phyloP scores from a whole-genome alignment of 1,140 invertebrate species.

The Ptiloglossa arizonensis region DNA sequence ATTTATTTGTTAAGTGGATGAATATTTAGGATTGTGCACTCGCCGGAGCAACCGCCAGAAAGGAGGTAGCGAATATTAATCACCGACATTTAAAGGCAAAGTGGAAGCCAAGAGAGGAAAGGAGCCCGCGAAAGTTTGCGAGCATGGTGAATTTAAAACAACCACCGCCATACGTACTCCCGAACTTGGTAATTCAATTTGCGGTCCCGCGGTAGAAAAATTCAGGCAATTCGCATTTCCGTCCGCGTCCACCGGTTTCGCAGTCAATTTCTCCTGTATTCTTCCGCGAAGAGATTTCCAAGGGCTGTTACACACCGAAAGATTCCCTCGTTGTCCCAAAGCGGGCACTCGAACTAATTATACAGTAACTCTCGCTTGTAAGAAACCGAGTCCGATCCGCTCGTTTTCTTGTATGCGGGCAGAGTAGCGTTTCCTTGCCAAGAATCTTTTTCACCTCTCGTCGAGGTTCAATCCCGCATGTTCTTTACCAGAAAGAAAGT shows the following conservation, averaged over 20 bases:
- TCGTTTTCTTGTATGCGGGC: no score
- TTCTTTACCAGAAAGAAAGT: no score
- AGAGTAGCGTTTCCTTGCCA: no score
- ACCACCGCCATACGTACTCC: conserved; percentile 14
- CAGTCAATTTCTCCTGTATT: conserved; percentile 27
- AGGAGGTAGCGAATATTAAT: conserved; percentile 50
- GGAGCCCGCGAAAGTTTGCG: conserved; percentile 8
- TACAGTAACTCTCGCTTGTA: background rate
- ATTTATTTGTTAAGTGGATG: background rate
- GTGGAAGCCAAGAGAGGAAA: background rate
- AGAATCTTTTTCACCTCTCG: no score
- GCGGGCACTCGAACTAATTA: background rate
- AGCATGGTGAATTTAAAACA: conserved; percentile 53
- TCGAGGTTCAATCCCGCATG: no score
- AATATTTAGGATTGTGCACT: background rate
- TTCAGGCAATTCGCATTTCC: conserved; percentile 37
- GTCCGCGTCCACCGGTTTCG: conserved; percentile 13
- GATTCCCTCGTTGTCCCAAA: background rate
- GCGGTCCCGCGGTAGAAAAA: conserved; percentile 28
- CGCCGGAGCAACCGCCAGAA: background rate
- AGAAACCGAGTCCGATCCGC: no score
- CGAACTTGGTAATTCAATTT: conserved; percentile 60
- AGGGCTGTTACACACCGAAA: background rate
- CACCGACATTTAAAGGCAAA: conserved; percentile 56
- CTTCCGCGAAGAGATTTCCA: background rate